phyloP scores from a whole-genome alignment of 2,113 vertebrate species.

The Plecotus auritus region DNA sequence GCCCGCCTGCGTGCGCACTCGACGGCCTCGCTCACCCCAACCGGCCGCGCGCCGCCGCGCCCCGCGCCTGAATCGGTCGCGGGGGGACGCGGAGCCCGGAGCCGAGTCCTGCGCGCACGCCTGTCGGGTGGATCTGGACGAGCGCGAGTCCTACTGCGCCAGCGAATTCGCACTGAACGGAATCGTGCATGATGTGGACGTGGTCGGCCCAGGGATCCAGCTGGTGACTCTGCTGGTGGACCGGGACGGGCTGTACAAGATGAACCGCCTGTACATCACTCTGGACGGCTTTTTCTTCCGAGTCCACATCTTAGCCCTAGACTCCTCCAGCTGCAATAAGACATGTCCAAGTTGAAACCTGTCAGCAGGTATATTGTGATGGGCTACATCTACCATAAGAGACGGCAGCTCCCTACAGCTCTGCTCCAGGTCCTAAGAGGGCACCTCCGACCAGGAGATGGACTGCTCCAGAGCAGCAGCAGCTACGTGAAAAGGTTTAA shows the following conservation, averaged over 20 bases:
- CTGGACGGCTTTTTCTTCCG: slow-evolving; percentile 93
- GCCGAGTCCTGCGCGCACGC: slow-evolving; percentile 84
- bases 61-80: background rate
- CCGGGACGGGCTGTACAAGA: slow-evolving; percentile 78
- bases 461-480: slow-evolving; percentile 84
- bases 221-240: slow-evolving; percentile 89
- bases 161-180: slow-evolving; percentile 95
- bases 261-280: slow-evolving; percentile 75
- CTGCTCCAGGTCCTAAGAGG: slow-evolving; percentile 84
- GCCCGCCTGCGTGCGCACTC: background rate
- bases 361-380: slow-evolving; percentile 93
- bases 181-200: slow-evolving; percentile 89
- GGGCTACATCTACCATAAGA: slow-evolving; percentile 92
- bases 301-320: slow-evolving; percentile 87
- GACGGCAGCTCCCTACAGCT: slow-evolving; percentile 82
- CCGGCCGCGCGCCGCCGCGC: slow-evolving; percentile 62
- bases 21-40: slow-evolving; percentile 36
- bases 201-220: slow-evolving; percentile 82
- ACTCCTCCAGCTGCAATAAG: slow-evolving; percentile 89
- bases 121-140: slow-evolving; percentile 87
- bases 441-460: slow-evolving; percentile 90
- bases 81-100: slow-evolving; percentile 69
- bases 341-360: slow-evolving; percentile 90
- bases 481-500: slow-evolving; percentile 93
- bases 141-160: slow-evolving; percentile 87